Evolutionary conservation across 2,797 vertebrate genomes (phyloP).

Genomic region (Rhinella marina): DNA sequence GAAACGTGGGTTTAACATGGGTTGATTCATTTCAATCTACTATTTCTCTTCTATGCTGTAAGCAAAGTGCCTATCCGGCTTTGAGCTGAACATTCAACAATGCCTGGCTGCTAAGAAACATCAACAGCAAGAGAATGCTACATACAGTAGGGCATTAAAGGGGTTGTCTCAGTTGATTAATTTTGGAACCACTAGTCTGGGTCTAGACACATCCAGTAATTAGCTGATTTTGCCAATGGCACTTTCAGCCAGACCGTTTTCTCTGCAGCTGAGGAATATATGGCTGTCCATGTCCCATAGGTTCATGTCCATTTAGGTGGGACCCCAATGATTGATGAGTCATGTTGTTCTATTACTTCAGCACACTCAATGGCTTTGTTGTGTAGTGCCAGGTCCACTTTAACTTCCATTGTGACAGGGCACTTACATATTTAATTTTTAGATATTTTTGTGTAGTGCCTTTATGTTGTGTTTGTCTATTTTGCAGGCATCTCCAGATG

Average conservation of each 20-base stretch:
- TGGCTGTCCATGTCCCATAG: too few relatives aligned
- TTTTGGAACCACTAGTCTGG: neutral
- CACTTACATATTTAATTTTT: neutral
- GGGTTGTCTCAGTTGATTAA: neutral
- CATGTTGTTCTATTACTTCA: too few relatives aligned
- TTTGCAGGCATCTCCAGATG: constrained; percentile 79
- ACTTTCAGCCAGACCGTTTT: too few relatives aligned
- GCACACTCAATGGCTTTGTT: too few relatives aligned
- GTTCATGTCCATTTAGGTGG: too few relatives aligned
- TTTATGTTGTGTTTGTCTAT: constrained; percentile 45
- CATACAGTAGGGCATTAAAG: neutral
- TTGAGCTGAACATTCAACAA: too few relatives aligned
- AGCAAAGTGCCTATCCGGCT: neutral
- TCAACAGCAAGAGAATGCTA: neutral
- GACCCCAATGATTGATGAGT: too few relatives aligned
- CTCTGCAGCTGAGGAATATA: too few relatives aligned
- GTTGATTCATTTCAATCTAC: neutral
- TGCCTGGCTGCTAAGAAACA: neutral
- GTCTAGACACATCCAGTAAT: neutral
- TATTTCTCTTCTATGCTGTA: neutral
- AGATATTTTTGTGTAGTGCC: neutral
- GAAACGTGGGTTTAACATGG: neutral
- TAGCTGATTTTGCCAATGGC: neutral
- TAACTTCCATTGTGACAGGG: neutral
- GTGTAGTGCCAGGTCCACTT: too few relatives aligned